A percentile compares a stretch with the other conserved stretches of the same genome.
Evolutionary conservation across 2,797 vertebrate species (phyloP).

Genomic region (Trachurus trachurus): DNA sequence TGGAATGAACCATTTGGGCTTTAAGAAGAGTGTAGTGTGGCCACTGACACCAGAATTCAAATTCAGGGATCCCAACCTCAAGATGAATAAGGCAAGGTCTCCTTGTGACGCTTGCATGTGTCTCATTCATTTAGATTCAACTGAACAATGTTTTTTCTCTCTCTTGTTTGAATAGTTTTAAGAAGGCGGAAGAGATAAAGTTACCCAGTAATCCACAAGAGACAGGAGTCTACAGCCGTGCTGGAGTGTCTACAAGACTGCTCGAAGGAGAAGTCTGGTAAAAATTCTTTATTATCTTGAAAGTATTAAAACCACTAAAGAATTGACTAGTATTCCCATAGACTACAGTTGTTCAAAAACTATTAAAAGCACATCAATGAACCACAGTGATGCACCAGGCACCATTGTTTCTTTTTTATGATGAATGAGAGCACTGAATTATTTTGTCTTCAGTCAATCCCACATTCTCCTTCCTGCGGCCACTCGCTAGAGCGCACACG

Average conservation of each 20-base stretch:
- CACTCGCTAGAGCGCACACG: too few species aligned
- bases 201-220: neutral
- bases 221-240: neutral
- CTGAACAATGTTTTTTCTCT: neutral
- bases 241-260: neutral
- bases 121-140: neutral
- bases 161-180: neutral
- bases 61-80: neutral
- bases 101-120: neutral
- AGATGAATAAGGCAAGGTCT: neutral
- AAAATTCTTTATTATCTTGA: neutral
- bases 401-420: neutral
- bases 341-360: neutral
- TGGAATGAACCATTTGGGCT: slow-evolving; percentile 1
- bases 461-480: neutral
- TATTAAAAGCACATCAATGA: neutral
- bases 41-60: slow-evolving; percentile 1
- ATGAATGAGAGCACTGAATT: neutral
- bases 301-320: neutral
- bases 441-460: neutral
- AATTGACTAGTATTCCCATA: neutral
- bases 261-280: too few species aligned
- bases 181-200: neutral
- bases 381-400: too few species aligned
- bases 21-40: slow-evolving; percentile 8